phyloP scores from a whole-genome alignment of 2,888 invertebrate species.

The Dryadula phaetusa region DNA sequence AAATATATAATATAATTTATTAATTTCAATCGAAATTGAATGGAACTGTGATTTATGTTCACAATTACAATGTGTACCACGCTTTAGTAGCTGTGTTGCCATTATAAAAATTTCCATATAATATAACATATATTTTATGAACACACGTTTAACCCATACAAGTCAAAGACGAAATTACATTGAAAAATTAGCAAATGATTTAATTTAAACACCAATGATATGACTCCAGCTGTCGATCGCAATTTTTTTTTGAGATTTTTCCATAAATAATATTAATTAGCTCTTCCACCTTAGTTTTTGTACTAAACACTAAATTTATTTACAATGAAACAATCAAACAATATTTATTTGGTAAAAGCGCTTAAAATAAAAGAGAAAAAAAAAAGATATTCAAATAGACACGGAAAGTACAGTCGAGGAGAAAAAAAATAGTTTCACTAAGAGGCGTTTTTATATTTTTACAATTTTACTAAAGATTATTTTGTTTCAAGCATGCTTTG shows the following conservation, averaged over 20 bases:
- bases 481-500: conserved; percentile 63
- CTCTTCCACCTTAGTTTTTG: conserved; percentile 76
- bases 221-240: conserved; percentile 44
- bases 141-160: conserved; percentile 44
- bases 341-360: conserved; percentile 79
- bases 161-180: conserved; percentile 42
- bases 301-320: conserved; percentile 78
- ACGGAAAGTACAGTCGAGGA: conserved; percentile 34
- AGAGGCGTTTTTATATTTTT: conserved; percentile 33
- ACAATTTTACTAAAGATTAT: conserved; percentile 36
- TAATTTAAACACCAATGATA: conserved; percentile 47
- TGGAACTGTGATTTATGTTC: background rate
- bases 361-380: conserved; percentile 52
- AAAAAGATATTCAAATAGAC: conserved; percentile 26
- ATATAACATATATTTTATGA: conserved; percentile 39
- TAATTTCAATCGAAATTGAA: background rate
- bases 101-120: conserved; percentile 40
- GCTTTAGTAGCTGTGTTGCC: conserved; percentile 34
- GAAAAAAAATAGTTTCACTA: conserved; percentile 25
- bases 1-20: background rate
- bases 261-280: conserved; percentile 44
- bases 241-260: conserved; percentile 44
- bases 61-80: background rate
- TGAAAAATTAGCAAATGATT: conserved; percentile 38
- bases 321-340: conserved; percentile 68